Evolutionary conservation across 1,140 invertebrate genomes (phyloP).

Genomic region (Zaprionus lachaisei): DNA sequence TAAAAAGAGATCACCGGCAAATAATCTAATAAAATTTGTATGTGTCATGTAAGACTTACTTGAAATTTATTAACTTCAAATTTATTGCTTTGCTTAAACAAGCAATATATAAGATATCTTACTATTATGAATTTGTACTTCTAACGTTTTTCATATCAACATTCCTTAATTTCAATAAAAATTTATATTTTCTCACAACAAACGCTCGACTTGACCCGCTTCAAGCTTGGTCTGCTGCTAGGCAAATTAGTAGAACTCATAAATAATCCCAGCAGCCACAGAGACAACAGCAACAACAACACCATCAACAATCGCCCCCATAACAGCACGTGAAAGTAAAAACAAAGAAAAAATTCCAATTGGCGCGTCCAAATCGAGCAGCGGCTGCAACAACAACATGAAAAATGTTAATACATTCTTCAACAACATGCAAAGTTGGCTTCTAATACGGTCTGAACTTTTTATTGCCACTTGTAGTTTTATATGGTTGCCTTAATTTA

Average conservation of each 20-base stretch:
- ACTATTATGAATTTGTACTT: conserved; percentile 1
- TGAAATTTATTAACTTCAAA: background rate
- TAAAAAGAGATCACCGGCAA: background rate
- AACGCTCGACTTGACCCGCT: conserved; percentile 65
- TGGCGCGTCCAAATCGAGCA: conserved; percentile 41
- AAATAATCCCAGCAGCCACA: conserved; percentile 58
- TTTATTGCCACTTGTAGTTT: conserved; percentile 68
- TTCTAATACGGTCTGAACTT: conserved; percentile 82
- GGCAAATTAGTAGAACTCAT: conserved; percentile 74
- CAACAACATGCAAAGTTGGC: conserved; percentile 70
- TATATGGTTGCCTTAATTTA: conserved; percentile 35
- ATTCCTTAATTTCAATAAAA: conserved; percentile 40
- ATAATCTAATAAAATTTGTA: conserved; percentile 3
- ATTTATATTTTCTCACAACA: conserved; percentile 60
- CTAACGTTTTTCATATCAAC: conserved; percentile 11
- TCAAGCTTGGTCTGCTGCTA: conserved; percentile 52
- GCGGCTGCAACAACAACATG: conserved; percentile 21
- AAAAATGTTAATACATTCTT: conserved; percentile 65
- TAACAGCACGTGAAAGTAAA: conserved; percentile 73
- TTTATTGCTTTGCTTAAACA: background rate
- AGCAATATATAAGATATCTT: background rate
- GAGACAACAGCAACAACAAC: conserved; percentile 3
- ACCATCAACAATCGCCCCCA: conserved; percentile 52
- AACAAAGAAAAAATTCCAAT: conserved; percentile 74
- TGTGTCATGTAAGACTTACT: background rate